These are phyloP conservation scores for Sinohyriopsis cumingii DNA, from an alignment of 2,888 invertebrate species.

Conservation along the genomic window DNA sequence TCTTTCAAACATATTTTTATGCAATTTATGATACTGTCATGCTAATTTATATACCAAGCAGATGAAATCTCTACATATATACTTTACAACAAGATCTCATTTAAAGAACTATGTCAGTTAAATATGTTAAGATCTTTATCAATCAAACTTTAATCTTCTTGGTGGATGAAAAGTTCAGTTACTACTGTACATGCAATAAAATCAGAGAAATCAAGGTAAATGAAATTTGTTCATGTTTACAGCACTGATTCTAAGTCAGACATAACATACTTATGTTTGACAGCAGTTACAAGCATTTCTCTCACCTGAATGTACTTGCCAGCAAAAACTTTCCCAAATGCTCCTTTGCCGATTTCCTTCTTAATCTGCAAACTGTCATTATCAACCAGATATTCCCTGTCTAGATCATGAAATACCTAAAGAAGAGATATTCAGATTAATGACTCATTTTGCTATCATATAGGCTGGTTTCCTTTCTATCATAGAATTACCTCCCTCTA, in stretches of 20 bases:
- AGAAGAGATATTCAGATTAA: conserved; percentile 6
- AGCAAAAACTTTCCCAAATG: conserved; percentile 94
- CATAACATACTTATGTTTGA: neutral
- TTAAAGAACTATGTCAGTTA: no score
- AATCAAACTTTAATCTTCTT: neutral
- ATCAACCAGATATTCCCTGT: conserved; percentile 85
- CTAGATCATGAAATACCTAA: conserved; percentile 87
- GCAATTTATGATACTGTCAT: no score
- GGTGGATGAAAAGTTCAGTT: no score
- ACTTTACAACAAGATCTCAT: no score
- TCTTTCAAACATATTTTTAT: no score
- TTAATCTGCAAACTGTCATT: conserved; percentile 83
- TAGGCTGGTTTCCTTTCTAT: neutral
- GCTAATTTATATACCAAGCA: no score
- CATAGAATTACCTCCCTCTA: no score
- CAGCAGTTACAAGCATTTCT: conserved; percentile 6
- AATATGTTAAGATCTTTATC: no score
- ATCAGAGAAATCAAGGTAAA: neutral
- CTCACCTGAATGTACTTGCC: conserved; percentile 39
- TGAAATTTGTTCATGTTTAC: neutral
- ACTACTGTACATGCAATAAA: neutral
- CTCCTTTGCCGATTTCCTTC: conserved; percentile 88
- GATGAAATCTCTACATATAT: no score
- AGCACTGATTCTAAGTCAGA: no score
- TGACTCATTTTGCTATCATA: conserved; percentile 12